phyloP scores from a whole-genome alignment of 2,113 vertebrate species.

The Paradisaea rubra region DNA sequence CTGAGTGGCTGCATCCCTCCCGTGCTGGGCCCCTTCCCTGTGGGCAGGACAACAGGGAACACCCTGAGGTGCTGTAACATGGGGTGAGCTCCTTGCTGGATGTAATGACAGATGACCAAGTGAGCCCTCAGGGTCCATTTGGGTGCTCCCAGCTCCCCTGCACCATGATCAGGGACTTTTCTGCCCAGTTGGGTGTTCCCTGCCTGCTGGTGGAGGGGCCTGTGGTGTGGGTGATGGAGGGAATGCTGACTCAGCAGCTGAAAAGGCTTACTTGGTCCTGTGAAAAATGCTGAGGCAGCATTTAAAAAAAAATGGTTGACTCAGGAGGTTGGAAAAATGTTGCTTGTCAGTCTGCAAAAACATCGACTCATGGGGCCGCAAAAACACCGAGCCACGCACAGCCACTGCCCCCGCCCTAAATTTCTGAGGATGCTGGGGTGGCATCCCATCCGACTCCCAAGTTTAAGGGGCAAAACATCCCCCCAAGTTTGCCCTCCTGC shows the following conservation, averaged over 20 bases:
- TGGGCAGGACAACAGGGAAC: not conserved
- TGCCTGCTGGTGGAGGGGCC: not conserved
- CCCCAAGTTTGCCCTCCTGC: not conserved
- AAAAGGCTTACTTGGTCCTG: not conserved
- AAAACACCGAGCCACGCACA: rapidly evolving
- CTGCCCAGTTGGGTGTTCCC: not conserved
- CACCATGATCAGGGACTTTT: not conserved
- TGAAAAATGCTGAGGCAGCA: not conserved
- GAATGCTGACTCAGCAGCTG: not conserved
- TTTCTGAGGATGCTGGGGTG: not conserved
- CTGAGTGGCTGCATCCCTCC: not conserved
- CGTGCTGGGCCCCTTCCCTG: not conserved
- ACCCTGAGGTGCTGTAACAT: rapidly evolving
- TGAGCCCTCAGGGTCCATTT: not conserved
- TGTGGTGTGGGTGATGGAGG: not conserved
- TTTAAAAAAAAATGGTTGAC: not conserved
- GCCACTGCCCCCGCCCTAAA: not conserved
- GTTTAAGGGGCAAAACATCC: not conserved
- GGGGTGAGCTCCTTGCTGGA: no score
- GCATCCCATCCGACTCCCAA: rapidly evolving
- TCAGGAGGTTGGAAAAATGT: not conserved
- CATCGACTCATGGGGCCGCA: not conserved
- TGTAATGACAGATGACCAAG: rapidly evolving
- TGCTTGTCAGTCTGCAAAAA: not conserved
- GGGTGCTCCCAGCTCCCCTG: not conserved